Percentiles rank a stretch among this genome's conserved stretches.
phyloP scores from a whole-genome alignment of 2,888 invertebrate genomes.

The Phalangium opilio region DNA sequence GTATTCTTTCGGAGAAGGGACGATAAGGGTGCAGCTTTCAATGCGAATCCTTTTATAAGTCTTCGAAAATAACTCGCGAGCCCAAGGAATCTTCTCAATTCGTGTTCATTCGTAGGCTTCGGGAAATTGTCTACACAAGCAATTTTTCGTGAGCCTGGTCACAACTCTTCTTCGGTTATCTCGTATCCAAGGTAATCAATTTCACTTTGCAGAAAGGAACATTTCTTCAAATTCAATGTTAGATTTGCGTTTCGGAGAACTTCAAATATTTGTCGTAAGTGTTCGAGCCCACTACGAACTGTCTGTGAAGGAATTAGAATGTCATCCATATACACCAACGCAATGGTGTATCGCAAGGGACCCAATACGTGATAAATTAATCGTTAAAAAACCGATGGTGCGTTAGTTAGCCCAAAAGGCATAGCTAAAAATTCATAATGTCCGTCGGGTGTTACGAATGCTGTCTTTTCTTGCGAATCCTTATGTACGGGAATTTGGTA shows the following conservation, averaged over 20 bases:
- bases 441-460: constrained; percentile 1
- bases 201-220: background rate
- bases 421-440: background rate
- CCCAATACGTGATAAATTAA: background rate
- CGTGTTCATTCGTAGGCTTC: background rate
- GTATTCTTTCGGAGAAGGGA: background rate
- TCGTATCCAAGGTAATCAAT: constrained; percentile 1
- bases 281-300: background rate
- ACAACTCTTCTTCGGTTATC: background rate
- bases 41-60: background rate
- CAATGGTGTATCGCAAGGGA: too few species aligned
- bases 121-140: background rate
- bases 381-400: background rate
- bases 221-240: constrained; percentile 1
- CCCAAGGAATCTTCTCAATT: background rate
- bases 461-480: background rate
- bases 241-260: background rate
- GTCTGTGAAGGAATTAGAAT: background rate
- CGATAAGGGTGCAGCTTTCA: background rate
- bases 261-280: background rate
- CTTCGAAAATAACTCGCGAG: background rate
- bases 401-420: constrained; percentile 2
- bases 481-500: constrained; percentile 1
- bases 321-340: background rate
- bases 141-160: constrained; percentile 1